Evolutionary conservation across 2,797 vertebrate species (phyloP).

Genomic region (Hipposideros larvatus): DNA sequence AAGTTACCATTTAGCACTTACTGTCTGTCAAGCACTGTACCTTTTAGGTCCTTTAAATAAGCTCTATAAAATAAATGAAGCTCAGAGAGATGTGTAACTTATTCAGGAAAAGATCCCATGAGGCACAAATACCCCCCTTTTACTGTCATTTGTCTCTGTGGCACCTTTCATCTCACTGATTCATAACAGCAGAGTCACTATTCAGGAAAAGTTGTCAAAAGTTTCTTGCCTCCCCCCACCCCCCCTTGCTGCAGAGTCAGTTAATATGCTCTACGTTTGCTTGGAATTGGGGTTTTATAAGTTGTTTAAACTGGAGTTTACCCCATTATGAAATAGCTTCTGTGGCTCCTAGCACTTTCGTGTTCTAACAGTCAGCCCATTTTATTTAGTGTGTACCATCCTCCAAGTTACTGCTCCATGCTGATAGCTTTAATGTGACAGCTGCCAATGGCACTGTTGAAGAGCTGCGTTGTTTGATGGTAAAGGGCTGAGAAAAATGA

Average conservation of each 20-base stretch:
- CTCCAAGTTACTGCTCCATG: neutral
- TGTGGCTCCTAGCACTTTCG: neutral
- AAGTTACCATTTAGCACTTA: neutral
- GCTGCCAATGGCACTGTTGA: neutral
- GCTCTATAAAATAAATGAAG: neutral
- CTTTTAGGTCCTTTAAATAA: neutral
- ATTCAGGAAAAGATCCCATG: neutral
- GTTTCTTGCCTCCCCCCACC: neutral
- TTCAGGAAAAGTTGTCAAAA: neutral
- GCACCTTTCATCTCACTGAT: neutral
- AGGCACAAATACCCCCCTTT: neutral
- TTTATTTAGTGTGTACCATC: neutral
- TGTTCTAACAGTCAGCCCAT: neutral
- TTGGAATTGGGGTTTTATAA: neutral
- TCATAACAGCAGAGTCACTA: neutral
- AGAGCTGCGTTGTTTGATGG: neutral
- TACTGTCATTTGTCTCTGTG: neutral
- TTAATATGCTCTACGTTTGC: neutral
- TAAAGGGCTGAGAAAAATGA: neutral
- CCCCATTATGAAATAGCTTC: neutral
- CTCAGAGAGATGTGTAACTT: neutral
- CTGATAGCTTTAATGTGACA: neutral
- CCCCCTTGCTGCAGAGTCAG: neutral
- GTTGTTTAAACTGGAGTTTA: neutral
- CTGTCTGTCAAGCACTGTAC: neutral